Evolutionary conservation across 1,140 invertebrate species (phyloP).

Genomic region (Bombus soroeensis): DNA sequence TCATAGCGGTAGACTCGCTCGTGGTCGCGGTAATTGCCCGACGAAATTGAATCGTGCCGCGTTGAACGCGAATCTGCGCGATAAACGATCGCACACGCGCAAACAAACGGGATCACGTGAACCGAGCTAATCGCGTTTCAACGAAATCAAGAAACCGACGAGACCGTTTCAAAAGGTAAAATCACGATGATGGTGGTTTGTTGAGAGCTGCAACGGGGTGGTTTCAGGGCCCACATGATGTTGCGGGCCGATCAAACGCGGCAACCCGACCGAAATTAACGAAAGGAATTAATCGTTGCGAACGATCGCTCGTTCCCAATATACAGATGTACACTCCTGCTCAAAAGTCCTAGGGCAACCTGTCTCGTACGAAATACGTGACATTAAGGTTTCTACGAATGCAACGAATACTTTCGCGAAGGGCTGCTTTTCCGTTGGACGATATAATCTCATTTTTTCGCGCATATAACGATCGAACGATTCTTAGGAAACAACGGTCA

Average conservation of each 20-base stretch:
- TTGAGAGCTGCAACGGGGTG: background rate
- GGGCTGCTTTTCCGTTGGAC: background rate
- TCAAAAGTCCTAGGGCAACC: background rate
- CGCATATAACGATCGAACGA: too few species aligned
- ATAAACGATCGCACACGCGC: constrained; percentile 34
- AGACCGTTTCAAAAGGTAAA: background rate
- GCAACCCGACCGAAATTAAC: constrained; percentile 50
- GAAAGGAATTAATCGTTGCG: constrained; percentile 62
- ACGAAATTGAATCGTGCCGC: constrained; percentile 30
- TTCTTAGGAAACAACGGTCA: too few species aligned
- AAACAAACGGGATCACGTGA: constrained; percentile 43
- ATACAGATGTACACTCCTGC: background rate
- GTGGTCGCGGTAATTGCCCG: background rate
- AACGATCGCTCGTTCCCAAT: constrained; percentile 48
- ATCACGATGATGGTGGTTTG: background rate
- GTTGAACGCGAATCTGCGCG: constrained; percentile 9
- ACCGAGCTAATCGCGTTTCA: constrained; percentile 38
- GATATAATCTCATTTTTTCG: background rate
- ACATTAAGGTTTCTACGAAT: too few species aligned
- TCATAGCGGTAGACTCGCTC: background rate
- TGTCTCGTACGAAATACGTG: too few species aligned
- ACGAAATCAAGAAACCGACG: background rate
- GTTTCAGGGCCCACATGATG: constrained; percentile 57
- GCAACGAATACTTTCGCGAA: background rate
- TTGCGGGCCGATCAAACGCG: constrained; percentile 39